Evolutionary conservation across 2,797 vertebrate species (phyloP), one percentile per base, ranked within the genome.

Genomic region (Microctenopoma steveboyesi): DNA sequence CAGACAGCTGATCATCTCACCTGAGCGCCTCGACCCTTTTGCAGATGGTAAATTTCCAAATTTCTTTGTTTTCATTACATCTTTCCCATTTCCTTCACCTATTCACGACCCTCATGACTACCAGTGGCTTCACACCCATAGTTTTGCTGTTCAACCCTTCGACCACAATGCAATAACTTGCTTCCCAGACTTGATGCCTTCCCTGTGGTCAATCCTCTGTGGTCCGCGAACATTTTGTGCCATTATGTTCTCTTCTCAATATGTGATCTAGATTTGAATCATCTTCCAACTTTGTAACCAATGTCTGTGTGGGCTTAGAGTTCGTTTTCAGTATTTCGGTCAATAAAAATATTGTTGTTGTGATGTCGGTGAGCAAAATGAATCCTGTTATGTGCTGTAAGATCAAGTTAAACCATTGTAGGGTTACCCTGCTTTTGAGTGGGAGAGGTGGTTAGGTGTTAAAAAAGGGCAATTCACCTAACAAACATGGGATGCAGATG

Each of bases 1-100:
- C 72, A 91, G 96, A 90, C 96, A 96, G 94, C 97, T 98, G 97
- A 99, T 99, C 93, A 99, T 99, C 95, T 99, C 98, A 9, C 98
- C 98, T 4, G 98, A 98, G 85, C 97, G 98, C 57, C 97, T 96
- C 53, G 98, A 99, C 92, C 98, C 98, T 15, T 99, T 99, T 93
- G 98, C 98, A 96, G 98, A 99, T 79, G 98, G 98, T 99, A 99
- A 98, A 96, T 96, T 81, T 79, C 7, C 28, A 65, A 59, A 43
- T 3, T 57, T 81, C 84, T 73, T 37, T 84, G 61, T 59, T 77
- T 52, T 51, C 69, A 59, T 86, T 74, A 79, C 56, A 61, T 75
- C 76, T 63, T 76, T 27, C 77, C 73, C 64, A 78, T 81, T 81
- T 78, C 39, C 58, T 69, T 14, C 57, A 62, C 54, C 64, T 70